Evolutionary conservation across 2,888 invertebrate genomes (phyloP).

Genomic region (Siphlonurus alternatus): DNA sequence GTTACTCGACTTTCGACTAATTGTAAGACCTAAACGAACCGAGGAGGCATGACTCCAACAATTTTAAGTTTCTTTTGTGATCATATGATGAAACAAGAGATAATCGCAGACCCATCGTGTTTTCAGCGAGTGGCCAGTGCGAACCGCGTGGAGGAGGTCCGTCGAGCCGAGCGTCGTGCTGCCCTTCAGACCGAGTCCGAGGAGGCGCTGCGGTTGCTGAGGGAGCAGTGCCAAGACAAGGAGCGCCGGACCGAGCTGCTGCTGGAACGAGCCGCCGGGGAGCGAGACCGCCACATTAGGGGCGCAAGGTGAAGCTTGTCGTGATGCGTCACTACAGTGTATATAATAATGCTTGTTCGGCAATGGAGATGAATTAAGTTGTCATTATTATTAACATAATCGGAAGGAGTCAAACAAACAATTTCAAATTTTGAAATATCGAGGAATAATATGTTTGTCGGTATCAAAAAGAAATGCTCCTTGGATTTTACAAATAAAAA

Average conservation of each 20-base stretch:
- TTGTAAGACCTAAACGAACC: no score
- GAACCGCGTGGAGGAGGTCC: slow-evolving; percentile 18
- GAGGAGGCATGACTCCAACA: no score
- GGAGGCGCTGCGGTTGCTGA: slow-evolving; percentile 11
- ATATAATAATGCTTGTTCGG: not conserved
- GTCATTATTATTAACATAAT: not conserved
- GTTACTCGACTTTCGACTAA: no score
- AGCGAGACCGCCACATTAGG: slow-evolving; percentile 12
- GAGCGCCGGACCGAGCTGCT: slow-evolving; percentile 12
- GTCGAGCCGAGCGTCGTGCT: slow-evolving; percentile 16
- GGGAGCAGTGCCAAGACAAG: slow-evolving; percentile 13
- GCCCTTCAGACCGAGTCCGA: slow-evolving; percentile 11
- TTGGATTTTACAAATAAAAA: no score
- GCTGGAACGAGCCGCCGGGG: slow-evolving; percentile 8
- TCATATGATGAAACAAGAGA: not conserved
- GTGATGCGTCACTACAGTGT: not conserved
- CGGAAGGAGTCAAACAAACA: no score
- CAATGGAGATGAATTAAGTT: not conserved
- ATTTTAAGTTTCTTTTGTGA: not conserved
- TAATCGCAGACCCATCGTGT: slow-evolving; percentile 7
- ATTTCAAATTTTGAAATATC: no score
- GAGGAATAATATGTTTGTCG: no score
- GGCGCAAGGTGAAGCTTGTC: slow-evolving; percentile 7
- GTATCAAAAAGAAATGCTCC: no score
- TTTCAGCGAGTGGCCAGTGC: slow-evolving; percentile 18